Evolutionary conservation across 2,113 vertebrate genomes (phyloP), one percentile per base, ranked within the genome.

Genomic region (Piaya cayana): DNA sequence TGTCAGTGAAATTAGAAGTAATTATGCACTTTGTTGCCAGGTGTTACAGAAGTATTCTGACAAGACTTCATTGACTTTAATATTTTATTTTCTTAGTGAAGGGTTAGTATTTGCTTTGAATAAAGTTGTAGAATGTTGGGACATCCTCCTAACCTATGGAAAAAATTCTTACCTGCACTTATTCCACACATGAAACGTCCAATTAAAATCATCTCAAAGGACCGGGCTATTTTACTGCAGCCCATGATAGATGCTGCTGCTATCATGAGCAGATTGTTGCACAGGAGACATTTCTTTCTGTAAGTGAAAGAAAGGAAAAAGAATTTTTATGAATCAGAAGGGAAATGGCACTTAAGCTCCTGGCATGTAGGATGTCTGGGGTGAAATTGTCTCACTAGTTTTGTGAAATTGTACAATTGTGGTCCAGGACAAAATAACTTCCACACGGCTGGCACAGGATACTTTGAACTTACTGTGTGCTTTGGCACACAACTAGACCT

Each of bases 161-260:
- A 91, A 49, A 69, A 85, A 45, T 82, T 78, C 88, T 81, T 84
- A 98, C 98, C 98, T 79, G 95, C 92, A 87, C 98, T 98, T n/a
- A 98, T 49, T 75, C 98, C 98, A 39, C 97, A 98, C 58, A 98
- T 95, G 88, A 98, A 97, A 42, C 98, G 96, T 70, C 97, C 98
- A 42, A 98, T 62, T 34, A 98, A 75, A 80, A 98, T 97, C 97
- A 98, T 98, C 95, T 98, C 98, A 79, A 98, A 98, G 63, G 98
- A 98, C 50, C 49, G 91, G 32, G 95, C 96, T 70, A n/a, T 91
- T 91, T 96, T 98, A 81, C 98, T 98, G 91, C 97, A 97, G 62
- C 98, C 82, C 98, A 98, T 97, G 58, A 98, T 30, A 16, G 97
- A 39, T 18, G 98, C 97, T 56, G 97, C 98, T 12, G 89, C 69